Evolutionary conservation across 2,113 vertebrate genomes (phyloP).

Genomic region (Gopherus flavomarginatus): DNA sequence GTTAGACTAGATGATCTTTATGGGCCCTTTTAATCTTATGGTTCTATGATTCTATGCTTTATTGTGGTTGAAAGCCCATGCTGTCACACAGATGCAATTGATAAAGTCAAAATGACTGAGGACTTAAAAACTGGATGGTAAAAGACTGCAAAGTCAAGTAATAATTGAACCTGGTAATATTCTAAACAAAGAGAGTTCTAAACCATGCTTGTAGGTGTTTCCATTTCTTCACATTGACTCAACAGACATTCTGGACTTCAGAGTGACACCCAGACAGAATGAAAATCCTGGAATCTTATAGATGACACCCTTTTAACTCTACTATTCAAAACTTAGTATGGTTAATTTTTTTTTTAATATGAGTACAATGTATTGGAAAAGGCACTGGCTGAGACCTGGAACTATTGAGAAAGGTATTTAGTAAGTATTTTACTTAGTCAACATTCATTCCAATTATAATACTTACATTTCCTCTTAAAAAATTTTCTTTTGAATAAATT

Average conservation of each 20-base stretch:
- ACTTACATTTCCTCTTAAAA: constrained; percentile 15
- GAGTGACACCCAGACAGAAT: neutral
- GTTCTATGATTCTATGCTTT: neutral
- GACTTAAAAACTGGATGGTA: neutral
- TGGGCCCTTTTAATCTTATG: neutral
- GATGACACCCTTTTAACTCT: neutral
- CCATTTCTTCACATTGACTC: neutral
- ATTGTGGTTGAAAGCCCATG: neutral
- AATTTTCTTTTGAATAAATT: neutral
- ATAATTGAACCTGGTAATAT: neutral
- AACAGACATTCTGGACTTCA: neutral
- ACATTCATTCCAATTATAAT: neutral
- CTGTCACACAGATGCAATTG: neutral
- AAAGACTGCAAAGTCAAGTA: neutral
- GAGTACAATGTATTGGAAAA: neutral
- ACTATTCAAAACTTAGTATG: neutral
- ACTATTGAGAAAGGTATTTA: neutral
- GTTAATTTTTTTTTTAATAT: neutral
- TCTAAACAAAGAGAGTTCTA: neutral
- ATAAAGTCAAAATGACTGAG: neutral
- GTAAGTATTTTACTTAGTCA: constrained; percentile 7
- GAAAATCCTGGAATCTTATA: neutral
- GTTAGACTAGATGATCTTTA: neutral
- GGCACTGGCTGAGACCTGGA: neutral
- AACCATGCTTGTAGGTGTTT: neutral